phyloP scores from a whole-genome alignment of 2,888 invertebrate genomes.

The Piscicola geometra region DNA sequence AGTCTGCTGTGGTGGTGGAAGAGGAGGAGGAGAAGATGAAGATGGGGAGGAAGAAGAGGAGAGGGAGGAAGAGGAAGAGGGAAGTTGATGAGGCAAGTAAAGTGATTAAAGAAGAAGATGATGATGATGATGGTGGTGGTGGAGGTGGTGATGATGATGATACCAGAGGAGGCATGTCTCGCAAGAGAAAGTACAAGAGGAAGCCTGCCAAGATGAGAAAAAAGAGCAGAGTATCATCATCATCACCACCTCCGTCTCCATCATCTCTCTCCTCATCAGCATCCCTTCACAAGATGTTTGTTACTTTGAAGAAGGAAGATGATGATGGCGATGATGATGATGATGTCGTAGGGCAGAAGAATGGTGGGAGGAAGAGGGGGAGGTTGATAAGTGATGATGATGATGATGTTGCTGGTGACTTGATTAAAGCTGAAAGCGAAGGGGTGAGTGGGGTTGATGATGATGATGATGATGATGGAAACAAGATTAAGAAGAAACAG shows the following conservation, averaged over 20 bases:
- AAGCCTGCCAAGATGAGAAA: neutral
- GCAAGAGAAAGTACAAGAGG: constrained; percentile 25
- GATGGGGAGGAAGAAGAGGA: constrained; percentile 16
- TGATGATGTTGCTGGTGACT: neutral
- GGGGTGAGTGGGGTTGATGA: neutral
- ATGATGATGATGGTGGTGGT: neutral
- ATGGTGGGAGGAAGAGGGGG: neutral
- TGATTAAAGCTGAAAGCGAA: neutral
- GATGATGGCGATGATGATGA: neutral
- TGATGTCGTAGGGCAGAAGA: neutral
- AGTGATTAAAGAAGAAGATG: neutral
- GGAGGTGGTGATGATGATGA: neutral
- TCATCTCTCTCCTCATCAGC: constrained; percentile 14
- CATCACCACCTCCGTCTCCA: neutral
- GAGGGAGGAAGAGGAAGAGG: constrained; percentile 17
- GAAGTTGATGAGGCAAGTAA: constrained; percentile 9
- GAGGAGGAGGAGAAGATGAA: neutral
- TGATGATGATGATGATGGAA: neutral
- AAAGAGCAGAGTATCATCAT: neutral
- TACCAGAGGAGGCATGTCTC: neutral
- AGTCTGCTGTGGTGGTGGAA: neutral
- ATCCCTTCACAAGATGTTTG: neutral
- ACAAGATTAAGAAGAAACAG: neutral
- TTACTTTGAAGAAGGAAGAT: neutral
- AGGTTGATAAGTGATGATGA: neutral